Base-by-base conservation (phyloP, 2,888 invertebrate species). In the Pediacus dermestoides region DNA sequence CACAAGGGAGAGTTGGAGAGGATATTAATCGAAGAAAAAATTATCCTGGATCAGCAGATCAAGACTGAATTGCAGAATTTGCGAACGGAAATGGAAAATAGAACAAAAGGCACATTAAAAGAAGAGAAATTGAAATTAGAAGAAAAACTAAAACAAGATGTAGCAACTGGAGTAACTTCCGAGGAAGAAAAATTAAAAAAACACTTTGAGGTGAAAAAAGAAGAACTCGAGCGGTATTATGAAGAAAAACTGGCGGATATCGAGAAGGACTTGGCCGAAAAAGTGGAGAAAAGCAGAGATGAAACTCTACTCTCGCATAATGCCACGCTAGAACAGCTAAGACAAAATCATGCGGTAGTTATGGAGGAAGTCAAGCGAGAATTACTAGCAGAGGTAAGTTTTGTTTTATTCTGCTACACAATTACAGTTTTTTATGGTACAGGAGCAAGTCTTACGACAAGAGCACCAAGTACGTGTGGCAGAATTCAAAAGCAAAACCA, bases 381-480 rank as follows among this genome's bases (percentile, higher is more conserved):
- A 53, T 82, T 80, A 55, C 74, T 76, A 58, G 74, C 76, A 35
- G 81, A 82, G 70, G 82, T 81, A 59, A 42, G 44, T 27, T 16
- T 35, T 9, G 16, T 34, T 10, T 16, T 15, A 15, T 18, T 16
- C 25, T n/a, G 16, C 16, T 25, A 16, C 15, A 34, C 25, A 25
- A 2, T 13, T 16, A 16, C 23, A 30, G 10, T 15, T 12, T 35
- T 31, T 41, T 12, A 34, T 7, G 18, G 8, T 26, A 37, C 66
- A 86, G 78, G 83, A 85, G 60, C 81, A 81, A 50, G 31, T 81
- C 1, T 66, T 86, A 0, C 74, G 82, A 1, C 77, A 77, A 3
- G 82, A 84, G 42, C 85, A 87, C 62, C 76, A 80, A 14, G 76
- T 77, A 16, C 77, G 80, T 55, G 57, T 86, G 40, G 71, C 75